Percentiles rank a stretch among this genome's conserved stretches.
Evolutionary conservation across 2,888 invertebrate genomes (phyloP).

Genomic region (Xanthorhoe spadicearia): DNA sequence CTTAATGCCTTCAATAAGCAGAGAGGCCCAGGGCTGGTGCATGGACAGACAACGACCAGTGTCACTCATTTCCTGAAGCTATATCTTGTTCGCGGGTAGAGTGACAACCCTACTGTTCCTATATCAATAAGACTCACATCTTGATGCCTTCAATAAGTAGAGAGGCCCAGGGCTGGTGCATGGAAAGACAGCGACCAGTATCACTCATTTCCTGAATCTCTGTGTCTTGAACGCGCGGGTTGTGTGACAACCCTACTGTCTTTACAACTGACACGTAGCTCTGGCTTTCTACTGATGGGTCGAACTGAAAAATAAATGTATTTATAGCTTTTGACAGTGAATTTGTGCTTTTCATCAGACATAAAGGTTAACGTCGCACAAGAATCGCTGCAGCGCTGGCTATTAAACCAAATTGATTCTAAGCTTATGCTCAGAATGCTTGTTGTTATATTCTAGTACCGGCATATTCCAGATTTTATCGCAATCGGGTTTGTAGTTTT

Average conservation of each 20-base stretch:
- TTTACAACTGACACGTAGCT: slow-evolving; percentile 43
- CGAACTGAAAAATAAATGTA: slow-evolving; percentile 55
- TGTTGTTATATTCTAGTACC: too few relatives aligned
- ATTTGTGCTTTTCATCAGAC: too few relatives aligned
- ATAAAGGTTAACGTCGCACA: too few relatives aligned
- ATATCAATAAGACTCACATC: slow-evolving; percentile 81
- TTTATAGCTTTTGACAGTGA: background rate
- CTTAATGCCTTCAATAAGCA: slow-evolving; percentile 96
- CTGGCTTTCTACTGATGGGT: slow-evolving; percentile 54
- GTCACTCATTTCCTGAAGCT: slow-evolving; percentile 92
- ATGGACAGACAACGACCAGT: slow-evolving; percentile 95
- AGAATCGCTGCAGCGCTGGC: too few relatives aligned
- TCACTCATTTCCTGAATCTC: slow-evolving; percentile 93
- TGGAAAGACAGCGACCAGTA: slow-evolving; percentile 93
- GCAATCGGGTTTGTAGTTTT: too few relatives aligned
- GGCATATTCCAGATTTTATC: too few relatives aligned
- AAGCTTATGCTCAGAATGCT: too few relatives aligned
- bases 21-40: slow-evolving; percentile 98
- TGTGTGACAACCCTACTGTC: slow-evolving; percentile 38
- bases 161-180: slow-evolving; percentile 99
- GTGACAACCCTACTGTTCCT: background rate
- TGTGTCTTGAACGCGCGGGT: slow-evolving; percentile 88
- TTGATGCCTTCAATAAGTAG: slow-evolving; percentile 96
- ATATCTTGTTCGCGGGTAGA: slow-evolving; percentile 88
- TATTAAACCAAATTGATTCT: too few relatives aligned